These are phyloP conservation scores for Ptychochromis oligacanthus DNA, from an alignment of 2,113 vertebrate genomes.

Conservation along the genomic window DNA sequence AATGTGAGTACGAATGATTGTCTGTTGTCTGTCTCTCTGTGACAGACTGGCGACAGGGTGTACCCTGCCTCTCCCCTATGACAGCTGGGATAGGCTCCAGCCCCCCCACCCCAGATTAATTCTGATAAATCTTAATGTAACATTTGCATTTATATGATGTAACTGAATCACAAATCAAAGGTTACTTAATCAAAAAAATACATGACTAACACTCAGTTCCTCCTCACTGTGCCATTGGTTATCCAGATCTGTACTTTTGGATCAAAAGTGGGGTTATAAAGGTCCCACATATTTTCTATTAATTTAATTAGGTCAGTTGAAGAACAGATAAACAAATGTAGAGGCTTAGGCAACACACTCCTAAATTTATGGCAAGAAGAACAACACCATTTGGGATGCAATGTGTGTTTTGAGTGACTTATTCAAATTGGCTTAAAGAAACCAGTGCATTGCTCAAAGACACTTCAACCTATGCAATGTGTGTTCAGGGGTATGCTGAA, in stretches of 20 bases:
- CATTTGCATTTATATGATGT: not conserved
- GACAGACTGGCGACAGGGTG: too few relatives aligned
- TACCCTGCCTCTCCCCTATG: too few relatives aligned
- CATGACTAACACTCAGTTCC: not conserved
- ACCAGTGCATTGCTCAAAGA: not conserved
- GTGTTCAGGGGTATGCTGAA: not conserved
- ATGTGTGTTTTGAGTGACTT: not conserved
- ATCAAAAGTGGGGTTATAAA: not conserved
- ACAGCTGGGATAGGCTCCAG: too few relatives aligned
- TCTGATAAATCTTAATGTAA: not conserved
- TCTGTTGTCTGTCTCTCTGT: too few relatives aligned
- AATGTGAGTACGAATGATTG: too few relatives aligned
- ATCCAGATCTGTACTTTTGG: not conserved
- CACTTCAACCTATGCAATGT: not conserved
- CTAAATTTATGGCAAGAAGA: not conserved
- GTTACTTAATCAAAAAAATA: not conserved
- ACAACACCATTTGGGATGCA: not conserved
- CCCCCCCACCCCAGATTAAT: not conserved
- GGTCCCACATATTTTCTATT: not conserved
- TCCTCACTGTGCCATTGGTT: not conserved
- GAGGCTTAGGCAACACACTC: fast-evolving
- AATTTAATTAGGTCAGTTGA: not conserved
- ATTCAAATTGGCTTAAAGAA: not conserved
- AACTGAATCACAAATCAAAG: not conserved
- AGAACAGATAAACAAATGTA: not conserved